Percentiles rank a stretch among this genome's conserved stretches.
Evolutionary conservation across 30 jellyfish, hydroid and myxozoan genomes (phyloP).

Genomic region (Pseudorhiza aurosa): DNA sequence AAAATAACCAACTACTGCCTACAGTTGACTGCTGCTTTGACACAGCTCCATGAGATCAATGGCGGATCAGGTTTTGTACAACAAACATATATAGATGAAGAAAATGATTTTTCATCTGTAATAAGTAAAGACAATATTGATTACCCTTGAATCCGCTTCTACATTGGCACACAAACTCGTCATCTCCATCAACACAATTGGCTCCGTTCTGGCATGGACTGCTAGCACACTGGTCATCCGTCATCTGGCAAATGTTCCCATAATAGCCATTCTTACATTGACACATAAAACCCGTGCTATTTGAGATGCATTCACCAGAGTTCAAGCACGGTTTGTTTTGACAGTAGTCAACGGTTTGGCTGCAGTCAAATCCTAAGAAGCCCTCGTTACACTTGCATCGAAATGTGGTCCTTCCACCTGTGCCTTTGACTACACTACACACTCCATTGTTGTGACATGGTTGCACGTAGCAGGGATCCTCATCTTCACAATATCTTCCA

Average conservation of each 20-base stretch:
- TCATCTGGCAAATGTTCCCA: conserved; percentile 58
- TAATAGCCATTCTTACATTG: conserved; percentile 74
- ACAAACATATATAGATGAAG: too few species aligned
- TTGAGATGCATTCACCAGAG: conserved; percentile 75
- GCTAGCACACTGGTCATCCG: conserved; percentile 78
- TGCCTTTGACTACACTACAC: conserved; percentile 57
- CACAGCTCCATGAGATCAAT: too few species aligned
- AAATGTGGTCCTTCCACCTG: conserved; percentile 47
- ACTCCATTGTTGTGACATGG: conserved; percentile 86
- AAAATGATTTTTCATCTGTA: too few species aligned
- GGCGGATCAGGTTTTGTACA: too few species aligned
- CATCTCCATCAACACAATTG: conserved; percentile 57
- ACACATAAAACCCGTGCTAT: conserved; percentile 59
- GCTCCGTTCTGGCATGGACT: conserved; percentile 91
- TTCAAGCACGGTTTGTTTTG: conserved; percentile 77
- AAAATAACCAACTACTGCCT: too few species aligned
- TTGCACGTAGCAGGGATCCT: conserved; percentile 84
- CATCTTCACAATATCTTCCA: conserved; percentile 88
- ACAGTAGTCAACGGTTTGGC: conserved; percentile 67
- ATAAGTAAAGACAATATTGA: too few species aligned
- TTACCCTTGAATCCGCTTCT: conserved; percentile 53
- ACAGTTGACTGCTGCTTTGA: too few species aligned
- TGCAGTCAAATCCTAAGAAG: conserved; percentile 81
- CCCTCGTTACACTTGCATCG: conserved; percentile 80
- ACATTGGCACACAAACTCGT: conserved; percentile 58